phyloP scores from a whole-genome alignment of 2,888 invertebrate species.

The Xestia ashworthii region DNA sequence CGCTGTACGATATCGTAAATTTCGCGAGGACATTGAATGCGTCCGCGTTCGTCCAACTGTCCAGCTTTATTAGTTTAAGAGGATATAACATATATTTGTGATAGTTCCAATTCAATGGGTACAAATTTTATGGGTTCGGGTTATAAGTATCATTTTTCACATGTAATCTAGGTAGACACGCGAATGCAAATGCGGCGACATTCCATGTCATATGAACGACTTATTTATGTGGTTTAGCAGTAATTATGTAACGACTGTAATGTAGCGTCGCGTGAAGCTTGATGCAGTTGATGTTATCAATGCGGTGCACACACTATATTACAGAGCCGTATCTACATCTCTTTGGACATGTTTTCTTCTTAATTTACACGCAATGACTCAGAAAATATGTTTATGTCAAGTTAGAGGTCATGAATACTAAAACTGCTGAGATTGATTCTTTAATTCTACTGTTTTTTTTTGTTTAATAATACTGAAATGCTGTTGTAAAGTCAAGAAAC shows the following conservation, averaged over 20 bases:
- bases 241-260: constrained; percentile 62
- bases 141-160: constrained; percentile 59
- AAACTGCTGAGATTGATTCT: constrained; percentile 4
- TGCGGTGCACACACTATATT: constrained; percentile 45
- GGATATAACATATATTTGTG: constrained; percentile 69
- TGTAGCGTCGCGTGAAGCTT: constrained; percentile 52
- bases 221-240: constrained; percentile 59
- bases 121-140: constrained; percentile 67
- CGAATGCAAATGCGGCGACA: constrained; percentile 60
- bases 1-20: constrained; percentile 74
- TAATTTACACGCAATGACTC: constrained; percentile 44
- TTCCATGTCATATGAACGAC: constrained; percentile 52
- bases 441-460: neutral
- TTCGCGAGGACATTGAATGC: constrained; percentile 71
- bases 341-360: constrained; percentile 41
- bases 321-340: constrained; percentile 52
- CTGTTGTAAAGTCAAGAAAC: no score
- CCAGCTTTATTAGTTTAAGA: constrained; percentile 70
- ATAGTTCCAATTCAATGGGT: constrained; percentile 70
- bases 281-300: constrained; percentile 58
- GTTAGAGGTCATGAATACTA: constrained; percentile 12
- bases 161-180: constrained; percentile 51
- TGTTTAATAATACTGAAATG: neutral
- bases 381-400: constrained; percentile 33
- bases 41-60: constrained; percentile 67